phyloP scores from a whole-genome alignment of 2,113 vertebrate species.

The Cynopterus brachyotis region DNA sequence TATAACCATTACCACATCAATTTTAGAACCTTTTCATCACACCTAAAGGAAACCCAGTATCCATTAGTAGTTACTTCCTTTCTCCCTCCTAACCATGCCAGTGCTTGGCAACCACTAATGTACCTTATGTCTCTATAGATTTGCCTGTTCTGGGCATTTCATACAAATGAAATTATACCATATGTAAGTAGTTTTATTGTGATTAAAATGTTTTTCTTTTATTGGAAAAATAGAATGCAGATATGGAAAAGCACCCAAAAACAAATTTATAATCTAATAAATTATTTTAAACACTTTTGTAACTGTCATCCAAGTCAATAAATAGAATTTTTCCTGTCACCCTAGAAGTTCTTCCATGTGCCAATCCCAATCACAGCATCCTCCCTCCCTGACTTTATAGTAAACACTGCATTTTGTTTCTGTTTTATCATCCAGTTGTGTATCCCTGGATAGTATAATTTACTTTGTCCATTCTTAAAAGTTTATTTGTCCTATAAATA shows the following conservation, averaged over 20 bases:
- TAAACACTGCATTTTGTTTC: neutral
- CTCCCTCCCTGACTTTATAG: neutral
- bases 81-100: neutral
- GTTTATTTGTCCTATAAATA: neutral
- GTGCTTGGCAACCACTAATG: neutral
- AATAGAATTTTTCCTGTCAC: neutral
- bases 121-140: conserved; percentile 5
- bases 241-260: neutral
- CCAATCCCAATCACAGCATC: neutral
- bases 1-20: neutral
- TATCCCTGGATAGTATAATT: neutral
- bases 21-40: neutral
- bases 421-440: neutral
- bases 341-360: neutral
- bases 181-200: conserved; percentile 2
- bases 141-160: neutral
- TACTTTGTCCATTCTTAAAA: neutral
- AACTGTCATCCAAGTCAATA: neutral
- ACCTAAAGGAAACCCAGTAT: neutral
- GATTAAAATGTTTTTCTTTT: conserved; percentile 14
- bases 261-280: neutral
- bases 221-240: neutral
- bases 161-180: neutral
- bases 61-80: neutral
- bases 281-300: conserved; percentile 37